phyloP scores from a whole-genome alignment of 2,888 invertebrate species.

The Coenonympha glycerion region DNA sequence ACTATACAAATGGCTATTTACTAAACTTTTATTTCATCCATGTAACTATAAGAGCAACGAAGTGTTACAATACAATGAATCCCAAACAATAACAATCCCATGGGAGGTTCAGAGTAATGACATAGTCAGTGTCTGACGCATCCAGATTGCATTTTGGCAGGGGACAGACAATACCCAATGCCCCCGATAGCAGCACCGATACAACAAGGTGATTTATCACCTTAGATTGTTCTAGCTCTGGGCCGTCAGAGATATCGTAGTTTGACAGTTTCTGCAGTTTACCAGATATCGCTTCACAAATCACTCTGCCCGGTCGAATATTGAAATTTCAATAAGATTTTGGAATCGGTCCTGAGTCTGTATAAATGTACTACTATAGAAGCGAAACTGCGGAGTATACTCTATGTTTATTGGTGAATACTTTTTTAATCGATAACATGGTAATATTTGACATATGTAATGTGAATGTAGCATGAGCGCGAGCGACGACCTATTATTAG shows the following conservation, averaged over 20 bases:
- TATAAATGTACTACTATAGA: no score
- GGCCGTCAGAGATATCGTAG: conserved; percentile 33
- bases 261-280: conserved; percentile 12
- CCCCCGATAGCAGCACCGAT: conserved; percentile 56
- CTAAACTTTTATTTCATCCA: no score
- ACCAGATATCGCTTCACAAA: not conserved
- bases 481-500: no score
- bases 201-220: conserved; percentile 62
- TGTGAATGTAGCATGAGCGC: no score
- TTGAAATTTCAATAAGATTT: no score
- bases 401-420: no score
- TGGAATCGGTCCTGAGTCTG: no score
- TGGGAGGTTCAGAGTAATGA: not conserved
- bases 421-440: no score
- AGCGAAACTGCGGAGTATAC: no score
- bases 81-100: not conserved
- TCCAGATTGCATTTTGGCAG: conserved; percentile 2
- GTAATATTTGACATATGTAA: no score
- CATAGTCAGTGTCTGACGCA: not conserved
- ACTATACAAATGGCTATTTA: no score
- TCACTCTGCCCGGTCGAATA: no score
- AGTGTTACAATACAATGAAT: not conserved
- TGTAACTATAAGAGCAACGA: not conserved
- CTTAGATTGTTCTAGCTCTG: conserved; percentile 60
- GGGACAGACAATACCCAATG: conserved; percentile 44